phyloP scores from a whole-genome alignment of 2,113 vertebrate genomes.

The Microtus pennsylvanicus region DNA sequence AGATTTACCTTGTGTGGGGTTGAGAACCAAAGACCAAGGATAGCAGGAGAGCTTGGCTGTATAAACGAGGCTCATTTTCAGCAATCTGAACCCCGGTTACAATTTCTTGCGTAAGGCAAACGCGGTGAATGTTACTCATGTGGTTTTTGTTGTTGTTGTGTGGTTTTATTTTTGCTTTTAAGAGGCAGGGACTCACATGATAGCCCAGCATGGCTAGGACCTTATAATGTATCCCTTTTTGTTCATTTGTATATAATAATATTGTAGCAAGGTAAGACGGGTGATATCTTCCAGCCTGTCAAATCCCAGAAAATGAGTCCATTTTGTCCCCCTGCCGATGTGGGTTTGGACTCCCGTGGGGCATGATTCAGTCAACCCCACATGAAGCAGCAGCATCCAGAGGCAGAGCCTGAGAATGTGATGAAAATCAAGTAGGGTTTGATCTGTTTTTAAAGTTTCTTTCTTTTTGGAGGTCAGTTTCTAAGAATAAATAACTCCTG shows the following conservation, averaged over 20 bases:
- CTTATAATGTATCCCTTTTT: background rate
- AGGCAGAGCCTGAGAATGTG: background rate
- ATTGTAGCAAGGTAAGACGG: background rate
- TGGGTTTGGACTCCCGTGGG: background rate
- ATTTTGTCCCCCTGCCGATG: no score
- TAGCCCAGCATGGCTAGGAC: background rate
- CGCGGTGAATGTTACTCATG: background rate
- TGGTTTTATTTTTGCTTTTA: background rate
- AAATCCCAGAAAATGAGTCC: background rate
- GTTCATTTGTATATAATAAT: background rate
- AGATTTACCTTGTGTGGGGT: background rate
- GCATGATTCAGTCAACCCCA: background rate
- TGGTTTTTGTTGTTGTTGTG: background rate
- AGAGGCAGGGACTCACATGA: background rate
- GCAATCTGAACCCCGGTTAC: background rate
- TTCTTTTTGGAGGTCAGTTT: background rate
- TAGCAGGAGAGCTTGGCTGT: no score
- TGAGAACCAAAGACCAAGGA: background rate
- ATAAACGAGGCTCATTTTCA: background rate
- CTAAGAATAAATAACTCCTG: background rate
- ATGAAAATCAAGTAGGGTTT: background rate
- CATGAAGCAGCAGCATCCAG: background rate
- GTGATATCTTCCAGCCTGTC: background rate
- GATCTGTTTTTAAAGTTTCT: background rate
- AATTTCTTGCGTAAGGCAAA: background rate